Evolutionary conservation across 2,888 invertebrate species (phyloP), one percentile per base, ranked within the genome.

Genomic region (Spilosoma lubricipeda): DNA sequence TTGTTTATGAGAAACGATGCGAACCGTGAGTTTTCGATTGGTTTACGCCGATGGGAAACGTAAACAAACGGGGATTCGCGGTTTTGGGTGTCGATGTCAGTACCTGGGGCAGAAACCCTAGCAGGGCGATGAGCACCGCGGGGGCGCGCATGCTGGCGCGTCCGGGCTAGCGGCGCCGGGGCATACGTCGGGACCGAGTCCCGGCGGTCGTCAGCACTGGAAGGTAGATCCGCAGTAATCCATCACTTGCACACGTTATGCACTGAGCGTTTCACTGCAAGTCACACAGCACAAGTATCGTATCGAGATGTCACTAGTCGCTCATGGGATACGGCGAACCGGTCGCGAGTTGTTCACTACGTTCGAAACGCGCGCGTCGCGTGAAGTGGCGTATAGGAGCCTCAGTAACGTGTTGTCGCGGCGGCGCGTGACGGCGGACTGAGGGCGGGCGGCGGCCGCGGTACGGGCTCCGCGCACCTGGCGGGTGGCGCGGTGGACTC

Each of bases 41-140:
- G 83, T 83, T 87, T 89, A 84, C 84, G 83, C 71, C 80, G 80
- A 81, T 87, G 88, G 83, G 87, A 88, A 90, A 89, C 82, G 89
- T 93, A 93, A 93, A 92, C 93, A 93, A 91, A 90, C 89, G 78
- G 90, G 92, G 90, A 89, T 91, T 92, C 89, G 93, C 92, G 93
- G 92, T 93, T 93, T 92, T 84, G 77, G 89, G 90, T 90, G 89
- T 91, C 91, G 87, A 88, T 91, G 87, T 90, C 91, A 86, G 93
- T 95, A 95, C 95, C 95, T 95, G 95, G 94, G 95, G 95, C 87
- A 95, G 95, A 93, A 95, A 94, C 95, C 95, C 95, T 94, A 95
- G 92, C 92, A 95, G 95, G 95, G 95, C 95, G 90, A 95, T 86
- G 90, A 95, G 93, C 95, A 95, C 93, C 93, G 95, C 93, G 89